Evolutionary conservation across 1,140 invertebrate species (phyloP).

Genomic region (Scaptomyza montana): DNA sequence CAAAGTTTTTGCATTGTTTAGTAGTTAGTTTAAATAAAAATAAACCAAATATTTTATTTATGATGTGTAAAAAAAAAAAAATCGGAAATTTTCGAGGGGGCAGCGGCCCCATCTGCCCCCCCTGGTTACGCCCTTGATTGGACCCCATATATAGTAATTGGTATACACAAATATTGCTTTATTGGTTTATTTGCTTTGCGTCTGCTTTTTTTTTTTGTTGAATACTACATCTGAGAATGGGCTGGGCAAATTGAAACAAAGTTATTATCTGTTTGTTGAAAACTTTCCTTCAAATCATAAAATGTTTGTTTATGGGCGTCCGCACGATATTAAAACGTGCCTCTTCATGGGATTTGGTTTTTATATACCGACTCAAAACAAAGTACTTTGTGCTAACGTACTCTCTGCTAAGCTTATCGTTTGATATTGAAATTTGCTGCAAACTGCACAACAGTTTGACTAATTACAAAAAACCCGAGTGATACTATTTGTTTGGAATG

Average conservation of each 20-base stretch:
- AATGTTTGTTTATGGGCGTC: conserved; percentile 48
- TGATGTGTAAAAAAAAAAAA: too few species aligned
- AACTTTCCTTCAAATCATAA: conserved; percentile 70
- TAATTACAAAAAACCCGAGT: conserved; percentile 33
- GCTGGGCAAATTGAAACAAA: conserved; percentile 35
- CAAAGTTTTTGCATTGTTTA: too few species aligned
- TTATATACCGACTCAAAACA: background rate
- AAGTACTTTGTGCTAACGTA: background rate
- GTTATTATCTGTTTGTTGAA: conserved; percentile 56
- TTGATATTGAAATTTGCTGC: background rate
- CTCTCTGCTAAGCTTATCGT: conserved; percentile 29
- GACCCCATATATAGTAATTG: conserved; percentile 18
- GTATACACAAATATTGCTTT: conserved; percentile 38
- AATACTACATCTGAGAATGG: conserved; percentile 29
- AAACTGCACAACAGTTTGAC: conserved; percentile 47
- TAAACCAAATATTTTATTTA: too few species aligned
- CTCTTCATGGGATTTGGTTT: conserved; percentile 20
- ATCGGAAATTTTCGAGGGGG: too few species aligned
- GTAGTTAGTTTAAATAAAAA: too few species aligned
- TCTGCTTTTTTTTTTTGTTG: conserved; percentile 31
- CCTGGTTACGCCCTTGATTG: too few species aligned
- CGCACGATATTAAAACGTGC: conserved; percentile 30
- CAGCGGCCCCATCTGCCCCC: too few species aligned
- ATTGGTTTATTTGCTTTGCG: conserved; percentile 57
- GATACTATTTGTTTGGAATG: conserved; percentile 43